These are phyloP conservation scores for Perizoma flavofasciatum DNA, from an alignment of 2,888 invertebrate genomes.

Conservation along the genomic window DNA sequence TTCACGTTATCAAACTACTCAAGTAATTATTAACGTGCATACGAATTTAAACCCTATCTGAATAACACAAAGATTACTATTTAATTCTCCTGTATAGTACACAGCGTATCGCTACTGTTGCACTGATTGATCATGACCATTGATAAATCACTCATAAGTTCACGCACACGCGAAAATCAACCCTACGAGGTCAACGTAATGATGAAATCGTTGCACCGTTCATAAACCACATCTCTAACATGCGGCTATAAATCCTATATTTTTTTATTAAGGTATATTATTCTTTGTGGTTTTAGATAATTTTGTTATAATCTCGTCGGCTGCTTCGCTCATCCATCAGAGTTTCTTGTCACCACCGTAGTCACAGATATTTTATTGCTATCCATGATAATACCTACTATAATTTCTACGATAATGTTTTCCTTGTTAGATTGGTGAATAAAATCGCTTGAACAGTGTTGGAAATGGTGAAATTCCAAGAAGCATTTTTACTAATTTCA, in stretches of 20 bases:
- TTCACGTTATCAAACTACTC: neutral
- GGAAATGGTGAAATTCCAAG: conserved; percentile 7
- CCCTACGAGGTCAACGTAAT: neutral
- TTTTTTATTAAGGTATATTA: neutral
- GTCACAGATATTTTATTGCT: no score
- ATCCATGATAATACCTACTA: no score
- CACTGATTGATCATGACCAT: neutral
- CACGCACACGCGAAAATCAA: conserved; percentile 7
- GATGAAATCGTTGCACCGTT: conserved; percentile 2
- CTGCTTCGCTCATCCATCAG: conserved; percentile 46
- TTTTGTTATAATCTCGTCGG: conserved; percentile 70
- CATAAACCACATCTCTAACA: neutral
- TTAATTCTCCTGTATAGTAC: no score
- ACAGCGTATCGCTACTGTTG: neutral
- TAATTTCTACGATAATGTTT: conserved; percentile 16
- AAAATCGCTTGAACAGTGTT: conserved; percentile 12
- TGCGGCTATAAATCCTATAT: neutral
- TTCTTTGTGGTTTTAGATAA: conserved; percentile 45
- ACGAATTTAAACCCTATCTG: neutral
- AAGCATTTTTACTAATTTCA: neutral
- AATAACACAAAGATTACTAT: neutral
- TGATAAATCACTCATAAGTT: neutral
- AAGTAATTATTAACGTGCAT: neutral
- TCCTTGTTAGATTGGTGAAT: conserved; percentile 20
- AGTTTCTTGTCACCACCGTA: no score